These are phyloP conservation scores for Hemicrepidius hirtus DNA, from an alignment of 2,888 invertebrate species.

Conservation along the genomic window DNA sequence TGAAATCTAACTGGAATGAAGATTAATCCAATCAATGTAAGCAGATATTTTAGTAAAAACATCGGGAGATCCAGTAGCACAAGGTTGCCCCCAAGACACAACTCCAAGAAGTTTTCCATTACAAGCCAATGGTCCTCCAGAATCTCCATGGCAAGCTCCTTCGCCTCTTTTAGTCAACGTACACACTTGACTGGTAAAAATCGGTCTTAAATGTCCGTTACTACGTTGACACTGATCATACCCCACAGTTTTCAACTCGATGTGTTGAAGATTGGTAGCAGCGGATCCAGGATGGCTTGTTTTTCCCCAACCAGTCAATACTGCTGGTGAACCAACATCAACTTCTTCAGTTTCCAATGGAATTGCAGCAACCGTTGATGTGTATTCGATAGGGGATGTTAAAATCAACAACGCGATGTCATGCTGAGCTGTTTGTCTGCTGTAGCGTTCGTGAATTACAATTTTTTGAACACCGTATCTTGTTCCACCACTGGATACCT, in stretches of 20 bases:
- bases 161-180: slow-evolving; percentile 76
- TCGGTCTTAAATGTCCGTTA: slow-evolving; percentile 20
- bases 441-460: background rate
- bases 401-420: no score
- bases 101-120: slow-evolving; percentile 69
- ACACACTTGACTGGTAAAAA: slow-evolving; percentile 72
- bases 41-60: slow-evolving; percentile 69
- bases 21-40: slow-evolving; percentile 68
- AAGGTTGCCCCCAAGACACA: slow-evolving; percentile 75
- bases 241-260: slow-evolving; percentile 72
- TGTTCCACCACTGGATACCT: background rate
- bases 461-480: background rate
- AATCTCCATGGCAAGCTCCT: slow-evolving; percentile 71
- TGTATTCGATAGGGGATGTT: no score
- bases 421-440: no score
- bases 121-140: slow-evolving; percentile 73
- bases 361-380: no score
- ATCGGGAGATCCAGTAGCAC: slow-evolving; percentile 71
- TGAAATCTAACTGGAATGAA: no score
- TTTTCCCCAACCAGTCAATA: no score
- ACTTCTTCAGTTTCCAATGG: no score
- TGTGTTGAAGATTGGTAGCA: slow-evolving; percentile 75
- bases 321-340: no score
- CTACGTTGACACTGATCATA: slow-evolving; percentile 71
- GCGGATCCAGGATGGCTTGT: no score